Evolutionary conservation across 1,140 invertebrate genomes (phyloP), one percentile per base, ranked within the genome.

Genomic region (Psilanteris sp.): DNA sequence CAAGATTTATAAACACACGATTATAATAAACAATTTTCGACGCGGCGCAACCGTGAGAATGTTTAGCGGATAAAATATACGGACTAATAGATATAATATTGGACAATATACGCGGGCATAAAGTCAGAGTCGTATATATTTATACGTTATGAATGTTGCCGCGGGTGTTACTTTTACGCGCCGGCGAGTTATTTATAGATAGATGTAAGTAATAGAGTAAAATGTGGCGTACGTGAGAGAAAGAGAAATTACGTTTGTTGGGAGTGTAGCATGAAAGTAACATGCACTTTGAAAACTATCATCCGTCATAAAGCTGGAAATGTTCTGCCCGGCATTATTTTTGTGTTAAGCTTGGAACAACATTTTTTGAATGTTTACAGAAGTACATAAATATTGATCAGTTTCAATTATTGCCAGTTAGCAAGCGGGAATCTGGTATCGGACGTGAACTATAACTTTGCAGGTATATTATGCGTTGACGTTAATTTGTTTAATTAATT

Each of bases 1-100:
- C 4, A 36, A 61, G 71, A 74, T 67, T 67, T 67, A 74, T 66
- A 61, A 34, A 39, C 52, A 14, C 52, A 11, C 37, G 11, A 13
- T 54, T 16, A 57, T n/a, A n/a, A 73, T 73, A 64, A 71, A 46
- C 55, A 37, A 54, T 71, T 61, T 61, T 57, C 59, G 15, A 57
- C 39, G 14, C 27, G 8, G 4, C 24, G 26, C 52, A 8, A 1
- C 36, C 27, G 18, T 27, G 16, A 36, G 37, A 54, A 31, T 72
- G 39, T 55, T 48, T 62, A 61, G 61, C 44, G 15, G 27, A 18
- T 18, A 48, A 57, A 41, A 64, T 62, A 55, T 71, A 71, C 31
- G 22, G 41, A 5, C 15, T 50, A 50, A 62, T 62, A 29, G 55
- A 46, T 46, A 61, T 46, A 59, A 46, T 6, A 9, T 16, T n/a